Evolutionary conservation across 2,797 vertebrate genomes (phyloP).

Genomic region (Thaleichthys pacificus): DNA sequence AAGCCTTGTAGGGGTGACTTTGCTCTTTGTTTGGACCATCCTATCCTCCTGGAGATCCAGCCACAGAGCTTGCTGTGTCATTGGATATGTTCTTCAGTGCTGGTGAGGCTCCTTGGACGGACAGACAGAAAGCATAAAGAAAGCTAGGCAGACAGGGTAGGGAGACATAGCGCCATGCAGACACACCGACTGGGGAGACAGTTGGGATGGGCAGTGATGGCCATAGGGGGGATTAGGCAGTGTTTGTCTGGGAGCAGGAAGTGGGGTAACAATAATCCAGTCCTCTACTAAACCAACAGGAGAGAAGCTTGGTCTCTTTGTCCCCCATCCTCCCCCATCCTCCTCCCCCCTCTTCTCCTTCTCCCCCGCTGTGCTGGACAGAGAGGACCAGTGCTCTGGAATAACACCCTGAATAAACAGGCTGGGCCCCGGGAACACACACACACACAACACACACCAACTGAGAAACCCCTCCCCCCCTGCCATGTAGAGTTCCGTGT

Average conservation of each 20-base stretch:
- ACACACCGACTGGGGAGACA: background rate
- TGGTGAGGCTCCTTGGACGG: background rate
- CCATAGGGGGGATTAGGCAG: conserved; percentile 20
- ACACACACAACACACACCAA: conserved; percentile 4
- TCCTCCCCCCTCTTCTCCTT: conserved; percentile 1
- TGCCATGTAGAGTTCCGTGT: background rate
- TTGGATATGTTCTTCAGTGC: background rate
- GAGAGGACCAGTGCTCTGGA: conserved; percentile 19
- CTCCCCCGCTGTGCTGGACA: conserved; percentile 9
- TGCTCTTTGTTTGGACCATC: background rate
- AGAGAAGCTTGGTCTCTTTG: conserved; percentile 23
- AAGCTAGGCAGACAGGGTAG: background rate
- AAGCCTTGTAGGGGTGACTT: background rate
- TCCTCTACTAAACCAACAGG: conserved; percentile 36
- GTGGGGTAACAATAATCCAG: conserved; percentile 41
- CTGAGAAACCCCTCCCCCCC: background rate
- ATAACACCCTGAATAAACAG: conserved; percentile 23
- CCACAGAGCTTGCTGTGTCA: background rate
- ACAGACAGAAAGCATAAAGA: background rate
- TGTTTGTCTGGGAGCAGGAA: conserved; percentile 46
- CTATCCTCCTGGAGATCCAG: background rate
- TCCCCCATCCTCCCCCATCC: conserved; percentile 18
- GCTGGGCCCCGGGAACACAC: background rate
- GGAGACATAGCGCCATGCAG: background rate
- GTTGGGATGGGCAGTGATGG: conserved; percentile 9